Evolutionary conservation across 2,797 vertebrate species (phyloP), one percentile per base, ranked within the genome.

Genomic region (Allobates femoralis): DNA sequence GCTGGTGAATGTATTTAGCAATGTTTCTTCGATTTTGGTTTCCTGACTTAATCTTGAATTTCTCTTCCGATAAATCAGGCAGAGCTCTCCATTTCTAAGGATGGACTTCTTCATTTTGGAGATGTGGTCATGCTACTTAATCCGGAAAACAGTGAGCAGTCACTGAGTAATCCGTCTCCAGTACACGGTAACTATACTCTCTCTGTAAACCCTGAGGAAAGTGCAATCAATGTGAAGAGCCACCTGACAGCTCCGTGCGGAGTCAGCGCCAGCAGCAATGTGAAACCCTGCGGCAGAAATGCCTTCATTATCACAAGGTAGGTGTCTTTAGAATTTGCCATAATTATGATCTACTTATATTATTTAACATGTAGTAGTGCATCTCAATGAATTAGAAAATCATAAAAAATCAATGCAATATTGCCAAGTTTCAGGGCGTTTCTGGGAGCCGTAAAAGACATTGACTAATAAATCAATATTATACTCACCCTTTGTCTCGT

Each of bases 281-380:
- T 89, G 67, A 87, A 88, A 32, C 93, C 97, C 0, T 85, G 94
- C 11, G 90, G 92, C 8, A 96, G 96, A 86, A 98, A 96, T 74
- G 92, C 95, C 1, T 97, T 99, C 46, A 85, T 92, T 53, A 91
- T 99, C 80, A 90, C 95, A 88, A 98, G 97, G 98, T 99, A 91
- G 64, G 78, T 26, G 58, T 41, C 64, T 5, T 66, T n/a, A 37
- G 10, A 4, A 12, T 7, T 8, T n/a, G 16, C 30, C 21, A 8
- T 46, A 46, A 46, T 11, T 8, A 46, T 7, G 41, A 8, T 6
- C 41, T 46, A 11, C 5, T 46, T 46, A 7, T 46, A 46, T 46
- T 11, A 46, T 46, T 46, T 46, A n/a, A n/a, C n/a, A n/a, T n/a
- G n/a, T n/a, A n/a, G n/a, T n/a, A n/a, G n/a, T n/a, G n/a, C n/a